Base-by-base conservation (phyloP, 2,888 invertebrate genomes). In the Bruchidius siliquastri region DNA sequence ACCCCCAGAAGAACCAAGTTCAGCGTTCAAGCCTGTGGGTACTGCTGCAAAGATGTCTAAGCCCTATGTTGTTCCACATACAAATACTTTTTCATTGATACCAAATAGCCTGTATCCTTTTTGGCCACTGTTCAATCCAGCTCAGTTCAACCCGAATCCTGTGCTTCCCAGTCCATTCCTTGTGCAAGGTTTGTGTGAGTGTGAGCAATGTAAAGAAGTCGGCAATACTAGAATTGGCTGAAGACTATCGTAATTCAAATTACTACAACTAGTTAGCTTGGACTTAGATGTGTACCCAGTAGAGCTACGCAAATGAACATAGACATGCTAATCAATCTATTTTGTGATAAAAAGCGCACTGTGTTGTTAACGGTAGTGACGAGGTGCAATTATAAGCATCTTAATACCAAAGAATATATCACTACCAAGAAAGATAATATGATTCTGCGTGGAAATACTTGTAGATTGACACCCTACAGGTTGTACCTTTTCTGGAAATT, bases 161-260 rank as follows among this genome's bases (percentile, higher is more conserved):
- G 83, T 87, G 66, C 76, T 87, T 69, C 85, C 86, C 0, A 86
- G 86, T 81, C 86, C 86, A 0, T 86, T 87, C n/a, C 86, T 87
- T 76, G 86, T 87, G 4, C 86, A 86, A 2, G 86, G 86, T 22
- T 85, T 87, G 80, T 87, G 87, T 74, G 87, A 87, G 75, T 87
- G 87, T 76, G 86, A 87, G 21, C 86, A 87, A 77, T 87, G 87
- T 74, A 86, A 86, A 76, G 85, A 67, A 20, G 71, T 69, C 2
- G 74, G 21, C 21, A 49, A 49, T 18, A 26, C 21, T 67, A 72
- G 73, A 70, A 21, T 21, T 18, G 68, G 49, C 18, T 49, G 49
- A 49, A 49, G 26, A 26, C 2, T 2, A 26, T 8, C 8, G 8
- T 26, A 8, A 4, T 26, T 26, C 8, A 8, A 26, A 26, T 2